Percentiles rank a stretch among this genome's conserved stretches.
Conservation (phyloP, 2,888 invertebrate species). For the Disparrhopalites patrizii region DNA sequence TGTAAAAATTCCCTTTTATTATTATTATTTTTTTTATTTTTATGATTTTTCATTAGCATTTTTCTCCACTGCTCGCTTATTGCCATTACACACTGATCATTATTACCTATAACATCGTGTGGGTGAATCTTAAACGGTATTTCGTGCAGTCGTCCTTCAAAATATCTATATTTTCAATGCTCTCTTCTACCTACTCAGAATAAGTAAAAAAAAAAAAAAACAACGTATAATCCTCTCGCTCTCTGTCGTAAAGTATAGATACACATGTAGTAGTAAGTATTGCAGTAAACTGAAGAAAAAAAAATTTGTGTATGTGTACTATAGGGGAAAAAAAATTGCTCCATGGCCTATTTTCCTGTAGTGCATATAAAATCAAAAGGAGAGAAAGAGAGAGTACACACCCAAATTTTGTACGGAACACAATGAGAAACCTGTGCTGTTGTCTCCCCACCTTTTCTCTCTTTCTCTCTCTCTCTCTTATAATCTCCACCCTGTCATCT, state of each 20-base stretch:
- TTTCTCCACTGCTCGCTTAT: not conserved
- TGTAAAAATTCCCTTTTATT: too few relatives aligned
- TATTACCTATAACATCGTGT: conserved; percentile 11
- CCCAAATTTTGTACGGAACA: conserved; percentile 10
- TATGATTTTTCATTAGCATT: conserved; percentile 1
- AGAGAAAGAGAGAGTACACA: conserved; percentile 24
- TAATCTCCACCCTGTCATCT: conserved; percentile 24
- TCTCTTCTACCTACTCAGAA: conserved; percentile 23
- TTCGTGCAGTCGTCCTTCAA: conserved; percentile 27
- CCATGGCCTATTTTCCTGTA: conserved; percentile 22
- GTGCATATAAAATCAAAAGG: conserved; percentile 15
- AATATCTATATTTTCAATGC: conserved; percentile 19
- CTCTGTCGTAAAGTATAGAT: too few relatives aligned
- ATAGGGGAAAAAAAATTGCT: conserved; percentile 10
- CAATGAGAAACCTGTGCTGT: conserved; percentile 10
- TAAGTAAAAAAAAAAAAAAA: not conserved
- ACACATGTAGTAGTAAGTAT: too few relatives aligned
- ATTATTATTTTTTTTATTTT: not conserved
- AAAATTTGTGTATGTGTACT: too few relatives aligned
- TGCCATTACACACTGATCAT: not conserved
- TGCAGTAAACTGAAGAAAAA: too few relatives aligned
- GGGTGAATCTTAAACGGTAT: conserved; percentile 29
- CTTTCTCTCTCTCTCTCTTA: not conserved
- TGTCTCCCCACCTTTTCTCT: not conserved
- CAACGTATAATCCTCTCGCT: not conserved